Percentiles rank a stretch among this genome's conserved stretches.
phyloP scores from a whole-genome alignment of 92 coral and sea anemone species.

The Porites lobata region DNA sequence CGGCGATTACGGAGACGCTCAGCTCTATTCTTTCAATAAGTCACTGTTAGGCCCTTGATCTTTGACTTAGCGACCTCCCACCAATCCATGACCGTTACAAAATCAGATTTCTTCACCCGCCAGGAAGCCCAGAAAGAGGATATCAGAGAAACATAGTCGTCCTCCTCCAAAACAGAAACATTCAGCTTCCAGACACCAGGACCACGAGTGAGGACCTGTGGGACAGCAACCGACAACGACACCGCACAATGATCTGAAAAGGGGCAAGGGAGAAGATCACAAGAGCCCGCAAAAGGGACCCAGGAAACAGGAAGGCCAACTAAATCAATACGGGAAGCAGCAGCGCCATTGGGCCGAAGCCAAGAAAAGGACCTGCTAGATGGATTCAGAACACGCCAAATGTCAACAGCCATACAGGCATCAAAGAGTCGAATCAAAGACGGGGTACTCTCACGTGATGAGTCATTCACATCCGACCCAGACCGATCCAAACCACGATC shows the following conservation, averaged over 20 bases:
- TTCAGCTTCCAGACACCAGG: neutral
- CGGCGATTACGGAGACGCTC: no score
- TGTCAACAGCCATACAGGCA: neutral
- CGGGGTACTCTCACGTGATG: neutral
- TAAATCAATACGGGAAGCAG: neutral
- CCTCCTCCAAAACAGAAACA: no score
- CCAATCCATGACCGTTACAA: no score
- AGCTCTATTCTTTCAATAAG: no score
- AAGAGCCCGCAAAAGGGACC: neutral
- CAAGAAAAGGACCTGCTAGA: neutral
- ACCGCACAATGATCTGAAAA: constrained; percentile 27
- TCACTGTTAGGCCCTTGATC: no score
- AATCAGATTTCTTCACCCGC: no score
- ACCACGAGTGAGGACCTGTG: neutral
- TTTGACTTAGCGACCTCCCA: no score
- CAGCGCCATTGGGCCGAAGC: neutral
- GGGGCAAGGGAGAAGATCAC: neutral
- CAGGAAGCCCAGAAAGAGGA: no score
- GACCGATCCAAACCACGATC: constrained; percentile 11
- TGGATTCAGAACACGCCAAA: neutral
- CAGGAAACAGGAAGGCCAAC: constrained; percentile 13
- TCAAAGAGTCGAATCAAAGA: neutral
- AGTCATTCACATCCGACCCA: neutral
- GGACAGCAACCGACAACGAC: neutral
- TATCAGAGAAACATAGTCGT: no score